Percentiles rank a stretch among this genome's conserved stretches.
Evolutionary conservation across 2,797 vertebrate genomes (phyloP).

Genomic region (Hephaestus fuliginosus): DNA sequence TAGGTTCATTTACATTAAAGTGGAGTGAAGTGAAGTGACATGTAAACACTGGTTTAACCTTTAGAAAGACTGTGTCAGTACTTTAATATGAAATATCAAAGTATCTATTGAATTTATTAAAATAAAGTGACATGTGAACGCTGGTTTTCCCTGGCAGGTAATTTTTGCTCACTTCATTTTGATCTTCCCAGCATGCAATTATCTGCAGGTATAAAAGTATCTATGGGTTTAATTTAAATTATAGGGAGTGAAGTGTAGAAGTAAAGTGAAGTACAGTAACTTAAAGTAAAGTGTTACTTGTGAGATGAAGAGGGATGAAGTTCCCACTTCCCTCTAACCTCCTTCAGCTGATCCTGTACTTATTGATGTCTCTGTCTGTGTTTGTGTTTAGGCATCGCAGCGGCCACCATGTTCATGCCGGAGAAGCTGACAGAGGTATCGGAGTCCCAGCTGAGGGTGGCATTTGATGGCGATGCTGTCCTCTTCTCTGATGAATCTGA

Average conservation of each 20-base stretch:
- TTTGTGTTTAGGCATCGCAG: conserved; percentile 90
- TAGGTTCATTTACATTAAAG: not conserved
- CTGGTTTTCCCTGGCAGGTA: not conserved
- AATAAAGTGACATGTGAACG: not conserved
- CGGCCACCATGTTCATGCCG: conserved; percentile 96
- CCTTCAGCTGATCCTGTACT: not conserved
- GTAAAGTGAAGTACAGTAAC: no score
- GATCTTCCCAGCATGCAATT: no score
- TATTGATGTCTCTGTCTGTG: not conserved
- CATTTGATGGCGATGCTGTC: conserved; percentile 96
- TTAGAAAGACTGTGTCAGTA: no score
- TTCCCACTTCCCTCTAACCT: not conserved
- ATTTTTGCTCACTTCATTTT: not conserved
- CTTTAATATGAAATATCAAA: no score
- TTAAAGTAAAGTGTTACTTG: no score
- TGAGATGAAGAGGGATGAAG: not conserved
- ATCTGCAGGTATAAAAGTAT: no score
- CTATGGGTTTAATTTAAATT: no score
- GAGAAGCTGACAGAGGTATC: conserved; percentile 90
- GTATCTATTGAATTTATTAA: no score
- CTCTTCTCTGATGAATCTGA: conserved; percentile 98
- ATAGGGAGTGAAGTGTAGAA: not conserved
- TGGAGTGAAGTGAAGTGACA: not conserved
- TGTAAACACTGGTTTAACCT: no score
- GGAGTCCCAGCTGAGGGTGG: conserved; percentile 93